Evolutionary conservation across 2,888 invertebrate genomes (phyloP).

Genomic region (Amphipoea oculea): DNA sequence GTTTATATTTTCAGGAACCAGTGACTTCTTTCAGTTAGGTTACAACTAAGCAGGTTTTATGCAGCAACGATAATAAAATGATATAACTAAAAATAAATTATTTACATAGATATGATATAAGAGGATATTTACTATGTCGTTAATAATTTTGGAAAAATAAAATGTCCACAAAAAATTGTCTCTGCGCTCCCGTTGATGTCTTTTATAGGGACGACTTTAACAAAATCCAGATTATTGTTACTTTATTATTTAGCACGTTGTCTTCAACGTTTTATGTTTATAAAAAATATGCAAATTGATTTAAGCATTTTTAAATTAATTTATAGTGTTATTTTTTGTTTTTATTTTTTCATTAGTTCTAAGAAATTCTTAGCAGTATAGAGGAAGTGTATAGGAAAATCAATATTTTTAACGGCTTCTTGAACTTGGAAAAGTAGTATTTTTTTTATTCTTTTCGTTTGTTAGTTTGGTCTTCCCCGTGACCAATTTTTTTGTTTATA

Average conservation of each 20-base stretch:
- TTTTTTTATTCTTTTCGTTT: background rate
- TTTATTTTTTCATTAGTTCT: slow-evolving; percentile 6
- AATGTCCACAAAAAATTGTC: background rate
- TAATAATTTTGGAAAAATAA: background rate
- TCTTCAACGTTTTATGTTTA: background rate
- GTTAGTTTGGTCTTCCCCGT: background rate
- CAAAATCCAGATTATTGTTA: background rate
- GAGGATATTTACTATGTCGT: too few species aligned
- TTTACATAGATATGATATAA: too few species aligned
- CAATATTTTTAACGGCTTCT: background rate
- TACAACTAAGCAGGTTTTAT: too few species aligned
- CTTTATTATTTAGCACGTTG: background rate
- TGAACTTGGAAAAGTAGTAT: background rate
- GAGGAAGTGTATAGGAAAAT: background rate
- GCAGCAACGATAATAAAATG: too few species aligned
- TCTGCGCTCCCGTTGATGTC: slow-evolving; percentile 70
- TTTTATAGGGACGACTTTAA: slow-evolving; percentile 61
- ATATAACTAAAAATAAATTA: too few species aligned
- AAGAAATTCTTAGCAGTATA: background rate
- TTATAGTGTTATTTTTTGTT: background rate
- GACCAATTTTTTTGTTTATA: background rate
- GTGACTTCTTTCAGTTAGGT: too few species aligned
- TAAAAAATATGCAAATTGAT: slow-evolving; percentile 17
- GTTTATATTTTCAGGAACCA: too few species aligned
- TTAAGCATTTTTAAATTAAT: slow-evolving; percentile 2